Percentiles rank a stretch among this genome's conserved stretches.
These are phyloP conservation scores for Ditylenchus dipsaci DNA, from an alignment of 1,140 invertebrate genomes.

Conservation along the genomic window DNA sequence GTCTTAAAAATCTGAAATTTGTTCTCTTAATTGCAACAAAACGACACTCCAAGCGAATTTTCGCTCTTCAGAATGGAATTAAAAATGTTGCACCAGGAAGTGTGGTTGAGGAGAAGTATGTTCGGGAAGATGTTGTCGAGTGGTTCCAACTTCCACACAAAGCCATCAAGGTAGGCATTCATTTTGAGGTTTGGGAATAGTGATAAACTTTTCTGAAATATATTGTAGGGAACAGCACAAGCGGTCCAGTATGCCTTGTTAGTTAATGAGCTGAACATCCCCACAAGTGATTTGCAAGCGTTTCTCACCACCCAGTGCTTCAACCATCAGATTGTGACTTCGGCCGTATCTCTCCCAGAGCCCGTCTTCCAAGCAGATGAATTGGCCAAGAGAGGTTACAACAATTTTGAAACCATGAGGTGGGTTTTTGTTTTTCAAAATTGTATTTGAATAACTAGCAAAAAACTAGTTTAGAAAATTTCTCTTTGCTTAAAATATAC, in stretches of 20 bases:
- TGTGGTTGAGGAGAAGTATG: slow-evolving; percentile 11
- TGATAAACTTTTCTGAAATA: not conserved
- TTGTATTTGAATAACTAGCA: too few relatives aligned
- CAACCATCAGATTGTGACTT: slow-evolving; percentile 19
- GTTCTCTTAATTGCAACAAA: slow-evolving; percentile 9
- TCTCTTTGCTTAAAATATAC: too few relatives aligned
- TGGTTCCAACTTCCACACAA: slow-evolving; percentile 4
- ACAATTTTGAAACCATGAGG: not conserved
- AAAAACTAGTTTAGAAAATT: too few relatives aligned
- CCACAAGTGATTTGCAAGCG: slow-evolving; percentile 16
- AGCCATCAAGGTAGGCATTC: not conserved
- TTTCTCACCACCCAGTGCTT: slow-evolving; percentile 14
- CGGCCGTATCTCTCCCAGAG: slow-evolving; percentile 9
- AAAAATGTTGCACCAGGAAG: slow-evolving; percentile 20
- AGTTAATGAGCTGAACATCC: slow-evolving; percentile 13
- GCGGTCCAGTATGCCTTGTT: slow-evolving; percentile 21
- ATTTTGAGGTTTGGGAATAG: slow-evolving; percentile 11
- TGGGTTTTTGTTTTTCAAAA: too few relatives aligned
- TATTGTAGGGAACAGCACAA: slow-evolving; percentile 24
- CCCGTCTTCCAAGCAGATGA: slow-evolving; percentile 10
- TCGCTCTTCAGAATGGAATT: not conserved
- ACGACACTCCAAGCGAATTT: slow-evolving; percentile 25
- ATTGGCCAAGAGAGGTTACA: slow-evolving; percentile 3
- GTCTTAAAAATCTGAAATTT: not conserved
- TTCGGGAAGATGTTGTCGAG: slow-evolving; percentile 19